Evolutionary conservation across 2,888 invertebrate genomes (phyloP), one percentile per base, ranked within the genome.

Genomic region (Uropetala carovei): DNA sequence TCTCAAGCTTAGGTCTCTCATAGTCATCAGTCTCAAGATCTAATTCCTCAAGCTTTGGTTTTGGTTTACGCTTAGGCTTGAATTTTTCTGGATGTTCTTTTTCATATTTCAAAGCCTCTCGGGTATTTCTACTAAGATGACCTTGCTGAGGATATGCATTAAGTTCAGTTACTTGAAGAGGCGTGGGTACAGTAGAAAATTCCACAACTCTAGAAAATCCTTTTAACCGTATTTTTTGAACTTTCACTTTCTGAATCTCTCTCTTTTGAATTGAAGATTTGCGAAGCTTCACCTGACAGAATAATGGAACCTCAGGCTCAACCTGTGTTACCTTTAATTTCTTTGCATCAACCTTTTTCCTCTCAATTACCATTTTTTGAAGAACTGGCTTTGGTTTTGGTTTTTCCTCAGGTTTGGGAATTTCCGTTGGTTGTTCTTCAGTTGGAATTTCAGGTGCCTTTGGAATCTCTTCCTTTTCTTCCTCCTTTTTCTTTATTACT

Each of bases 211-310:
- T 43, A 22, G 84, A 68, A 43, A 92, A 94, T 93, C 96, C 96
- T 93, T 96, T 96, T 43, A 96, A 93, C 93, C 95, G 93, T 93
- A 95, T 94, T 94, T 95, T 95, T 93, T 95, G 95, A 56, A 95
- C 93, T 93, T 95, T 95, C 8, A 94, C 94, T 75, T 94, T 94
- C 93, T 95, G 94, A 3, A 93, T 93, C 92, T 94, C 95, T 92
- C 95, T 95, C 93, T 95, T 95, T 60, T 94, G 94, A 81, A 94
- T 93, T 75, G 94, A 84, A 18, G 92, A 83, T 82, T 60, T 92
- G 10, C 81, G 59, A 27, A 91, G 60, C 56, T 92, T 91, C 56
- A 92, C 68, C 58, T 92, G 91, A 16, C 81, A 82, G 57, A 92
- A 91, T 56, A 68, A 18, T 81, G 94, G 93, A 43, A 93, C 93